phyloP scores from a whole-genome alignment of 2,888 invertebrate genomes.

The Nephrotoma appendiculata region DNA sequence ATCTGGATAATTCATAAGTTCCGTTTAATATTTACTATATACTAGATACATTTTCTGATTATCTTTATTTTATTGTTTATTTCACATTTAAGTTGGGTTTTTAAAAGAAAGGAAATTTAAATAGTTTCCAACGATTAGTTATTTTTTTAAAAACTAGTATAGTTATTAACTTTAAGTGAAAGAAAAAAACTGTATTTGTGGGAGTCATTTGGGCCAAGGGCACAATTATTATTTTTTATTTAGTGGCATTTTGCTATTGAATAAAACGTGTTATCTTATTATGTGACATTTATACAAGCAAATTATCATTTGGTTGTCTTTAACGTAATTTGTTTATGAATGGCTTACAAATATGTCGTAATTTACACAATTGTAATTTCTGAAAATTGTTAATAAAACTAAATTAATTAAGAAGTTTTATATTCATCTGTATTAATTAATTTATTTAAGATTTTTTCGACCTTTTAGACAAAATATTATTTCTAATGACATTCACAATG shows the following conservation, averaged over 20 bases:
- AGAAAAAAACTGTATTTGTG: neutral
- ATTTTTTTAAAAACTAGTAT: neutral
- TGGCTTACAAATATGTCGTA: too few species aligned
- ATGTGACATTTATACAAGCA: neutral
- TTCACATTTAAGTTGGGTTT: neutral
- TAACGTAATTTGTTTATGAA: neutral
- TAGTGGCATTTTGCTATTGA: neutral
- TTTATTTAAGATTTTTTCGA: too few species aligned
- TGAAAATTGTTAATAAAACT: too few species aligned
- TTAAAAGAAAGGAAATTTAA: neutral
- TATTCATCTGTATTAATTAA: too few species aligned
- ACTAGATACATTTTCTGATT: neutral
- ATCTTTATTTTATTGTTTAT: neutral
- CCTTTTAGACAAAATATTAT: too few species aligned
- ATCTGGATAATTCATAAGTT: neutral
- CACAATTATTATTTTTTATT: neutral
- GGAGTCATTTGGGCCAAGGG: neutral
- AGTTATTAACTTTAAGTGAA: neutral
- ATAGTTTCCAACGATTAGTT: neutral
- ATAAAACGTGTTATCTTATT: neutral
- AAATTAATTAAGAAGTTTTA: too few species aligned
- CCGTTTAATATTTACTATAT: neutral
- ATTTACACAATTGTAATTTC: too few species aligned
- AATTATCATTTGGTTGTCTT: neutral
- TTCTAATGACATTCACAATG: too few species aligned